Conservation (phyloP, 2,888 invertebrate genomes). For the Eristalinus sepulchralis region DNA sequence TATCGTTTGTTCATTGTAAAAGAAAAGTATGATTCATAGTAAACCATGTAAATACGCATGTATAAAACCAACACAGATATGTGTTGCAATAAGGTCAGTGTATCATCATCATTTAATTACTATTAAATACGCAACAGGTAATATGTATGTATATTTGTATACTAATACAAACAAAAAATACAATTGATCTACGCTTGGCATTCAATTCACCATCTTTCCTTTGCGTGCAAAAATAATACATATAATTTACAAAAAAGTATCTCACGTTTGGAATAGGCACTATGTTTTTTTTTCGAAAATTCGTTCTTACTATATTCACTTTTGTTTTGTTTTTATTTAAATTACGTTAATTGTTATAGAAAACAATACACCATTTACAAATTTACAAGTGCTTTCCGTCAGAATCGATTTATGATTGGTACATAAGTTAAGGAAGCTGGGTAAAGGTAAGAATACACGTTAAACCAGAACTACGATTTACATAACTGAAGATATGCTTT, state of each 20-base stretch:
- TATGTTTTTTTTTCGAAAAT: constrained; percentile 50
- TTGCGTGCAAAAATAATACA: constrained; percentile 3
- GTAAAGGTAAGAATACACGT: constrained; percentile 15
- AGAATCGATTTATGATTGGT: constrained; percentile 23
- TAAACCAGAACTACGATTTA: neutral
- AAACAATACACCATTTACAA: constrained; percentile 36
- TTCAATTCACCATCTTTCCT: neutral
- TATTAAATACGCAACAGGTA: constrained; percentile 50
- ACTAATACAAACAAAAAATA: constrained; percentile 38
- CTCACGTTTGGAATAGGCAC: constrained; percentile 61
- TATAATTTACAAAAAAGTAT: constrained; percentile 39
- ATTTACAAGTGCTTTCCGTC: constrained; percentile 40
- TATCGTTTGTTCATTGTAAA: constrained; percentile 27
- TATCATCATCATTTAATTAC: constrained; percentile 33
- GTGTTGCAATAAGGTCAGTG: constrained; percentile 48
- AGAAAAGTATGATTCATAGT: constrained; percentile 44
- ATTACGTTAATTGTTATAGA: constrained; percentile 17
- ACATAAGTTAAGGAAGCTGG: constrained; percentile 56
- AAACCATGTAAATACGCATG: constrained; percentile 55
- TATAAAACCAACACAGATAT: constrained; percentile 58
- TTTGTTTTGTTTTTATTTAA: neutral
- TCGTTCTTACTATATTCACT: neutral
- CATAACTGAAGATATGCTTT: neutral
- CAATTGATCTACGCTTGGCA: constrained; percentile 40
- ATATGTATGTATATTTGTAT: constrained; percentile 32